Evolutionary conservation across 2,113 vertebrate genomes (phyloP), one percentile per base, ranked within the genome.

Genomic region (Prolemur simus): DNA sequence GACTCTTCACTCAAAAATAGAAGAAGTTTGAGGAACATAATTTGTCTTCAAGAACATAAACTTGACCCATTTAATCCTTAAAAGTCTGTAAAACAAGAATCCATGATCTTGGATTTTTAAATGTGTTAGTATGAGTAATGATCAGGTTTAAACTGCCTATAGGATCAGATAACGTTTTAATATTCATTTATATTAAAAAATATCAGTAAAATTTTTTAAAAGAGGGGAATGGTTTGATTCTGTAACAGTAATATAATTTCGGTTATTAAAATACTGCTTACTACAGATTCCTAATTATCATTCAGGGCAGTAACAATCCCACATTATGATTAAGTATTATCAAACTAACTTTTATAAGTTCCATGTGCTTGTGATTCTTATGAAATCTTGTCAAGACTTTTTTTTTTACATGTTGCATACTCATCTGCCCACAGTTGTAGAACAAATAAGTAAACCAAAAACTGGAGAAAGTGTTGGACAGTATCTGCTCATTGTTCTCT

Each of bases 331-430:
- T 64, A 91, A 88, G 9, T 60, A 45, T 49, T 71, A 66, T 88
- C 87, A 93, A 37, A 81, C 85, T 93, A 93, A 89, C 42, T 68
- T 94, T 93, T 80, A 25, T 39, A 88, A 74, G 54, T 85, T 78
- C 69, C 34, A 27, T 88, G 32, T 78, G 60, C 14, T 90, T 84
- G 9, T 74, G 63, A 71, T 91, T 27, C 60, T 71, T 89, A 12
- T 85, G 47, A 93, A 95, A 84, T 56, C 56, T 95, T 63, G 56
- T 69, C 56, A 95, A 54, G 69, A 84, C 42, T 42, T 42, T 54
- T 18, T 29, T 84, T 56, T 87, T 92, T 68, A 21, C 29, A n/a
- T 87, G 8, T 60, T 82, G 8, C 81, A 80, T 45, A 71, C 39
- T 76, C 69, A 96, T 84, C 69, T 82, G 18, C 45, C 34, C 52